phyloP scores from a whole-genome alignment of 2,113 vertebrate species.

The Fregetta grallaria region DNA sequence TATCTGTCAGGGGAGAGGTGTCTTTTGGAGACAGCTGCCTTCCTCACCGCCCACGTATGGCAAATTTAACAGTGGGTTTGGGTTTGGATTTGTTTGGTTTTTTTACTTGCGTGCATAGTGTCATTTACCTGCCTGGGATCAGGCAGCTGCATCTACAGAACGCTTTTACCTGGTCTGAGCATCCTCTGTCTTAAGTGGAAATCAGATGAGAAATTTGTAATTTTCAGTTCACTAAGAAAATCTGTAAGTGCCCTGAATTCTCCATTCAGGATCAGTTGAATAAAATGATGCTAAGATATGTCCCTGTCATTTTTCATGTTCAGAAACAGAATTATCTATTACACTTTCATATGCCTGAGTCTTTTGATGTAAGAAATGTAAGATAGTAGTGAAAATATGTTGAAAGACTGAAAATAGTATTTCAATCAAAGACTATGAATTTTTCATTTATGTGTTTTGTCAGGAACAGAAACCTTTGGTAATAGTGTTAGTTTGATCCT shows the following conservation, averaged over 20 bases:
- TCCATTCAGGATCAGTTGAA: background rate
- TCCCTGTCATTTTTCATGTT: background rate
- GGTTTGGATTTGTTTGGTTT: background rate
- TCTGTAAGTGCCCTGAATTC: background rate
- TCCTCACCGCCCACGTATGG: background rate
- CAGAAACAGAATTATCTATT: background rate
- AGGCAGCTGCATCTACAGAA: background rate
- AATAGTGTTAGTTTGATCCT: background rate
- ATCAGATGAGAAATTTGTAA: background rate
- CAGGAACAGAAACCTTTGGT: background rate
- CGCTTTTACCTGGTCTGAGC: background rate
- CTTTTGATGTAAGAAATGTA: background rate
- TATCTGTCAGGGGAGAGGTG: background rate
- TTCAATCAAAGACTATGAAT: background rate
- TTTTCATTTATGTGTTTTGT: background rate
- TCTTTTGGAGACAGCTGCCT: background rate
- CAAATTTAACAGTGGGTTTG: background rate
- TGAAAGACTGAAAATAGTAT: background rate
- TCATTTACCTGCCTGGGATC: background rate
- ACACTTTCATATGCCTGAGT: background rate
- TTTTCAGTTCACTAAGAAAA: background rate
- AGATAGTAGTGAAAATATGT: background rate
- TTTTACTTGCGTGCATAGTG: fast-evolving
- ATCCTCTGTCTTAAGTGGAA: background rate
- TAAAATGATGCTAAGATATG: background rate